Conservation (phyloP, 2,888 invertebrate genomes). For the Spatulosminthurus flaviceps region DNA sequence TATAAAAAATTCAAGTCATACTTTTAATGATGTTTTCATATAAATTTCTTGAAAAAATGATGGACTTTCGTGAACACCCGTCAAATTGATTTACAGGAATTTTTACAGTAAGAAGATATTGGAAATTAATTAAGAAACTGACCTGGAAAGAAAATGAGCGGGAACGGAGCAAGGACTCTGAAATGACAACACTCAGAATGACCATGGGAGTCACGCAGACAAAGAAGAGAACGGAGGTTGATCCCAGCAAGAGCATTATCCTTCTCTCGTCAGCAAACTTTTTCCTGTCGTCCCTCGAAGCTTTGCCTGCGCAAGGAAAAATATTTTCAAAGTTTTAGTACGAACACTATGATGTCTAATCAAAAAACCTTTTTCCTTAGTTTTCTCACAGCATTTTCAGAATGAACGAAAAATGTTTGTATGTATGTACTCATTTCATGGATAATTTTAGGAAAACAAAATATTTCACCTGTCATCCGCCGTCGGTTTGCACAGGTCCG, state of each 20-base stretch:
- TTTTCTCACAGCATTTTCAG: too few species aligned
- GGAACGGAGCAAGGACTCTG: conserved; percentile 67
- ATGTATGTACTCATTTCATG: too few species aligned
- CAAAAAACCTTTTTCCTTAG: too few species aligned
- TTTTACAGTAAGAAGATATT: conserved; percentile 7
- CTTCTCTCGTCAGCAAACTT: conserved; percentile 76
- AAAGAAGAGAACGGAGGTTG: conserved; percentile 71
- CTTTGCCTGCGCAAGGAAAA: conserved; percentile 52
- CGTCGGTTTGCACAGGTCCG: conserved; percentile 74
- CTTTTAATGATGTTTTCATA: background rate
- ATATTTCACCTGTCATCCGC: conserved; percentile 73
- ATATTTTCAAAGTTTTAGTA: background rate
- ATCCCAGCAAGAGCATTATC: conserved; percentile 73
- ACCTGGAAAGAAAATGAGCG: conserved; percentile 69
- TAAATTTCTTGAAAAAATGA: background rate
- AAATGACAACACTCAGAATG: conserved; percentile 75
- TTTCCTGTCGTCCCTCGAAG: conserved; percentile 71
- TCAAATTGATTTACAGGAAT: background rate
- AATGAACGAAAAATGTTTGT: too few species aligned
- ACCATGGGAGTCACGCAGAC: conserved; percentile 79
- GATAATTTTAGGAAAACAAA: background rate
- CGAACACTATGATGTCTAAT: too few species aligned
- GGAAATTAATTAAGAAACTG: too few species aligned
- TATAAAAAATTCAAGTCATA: conserved; percentile 64
- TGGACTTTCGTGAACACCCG: background rate